phyloP scores from a whole-genome alignment of 1,140 invertebrate genomes.

The Heliconius himera region DNA sequence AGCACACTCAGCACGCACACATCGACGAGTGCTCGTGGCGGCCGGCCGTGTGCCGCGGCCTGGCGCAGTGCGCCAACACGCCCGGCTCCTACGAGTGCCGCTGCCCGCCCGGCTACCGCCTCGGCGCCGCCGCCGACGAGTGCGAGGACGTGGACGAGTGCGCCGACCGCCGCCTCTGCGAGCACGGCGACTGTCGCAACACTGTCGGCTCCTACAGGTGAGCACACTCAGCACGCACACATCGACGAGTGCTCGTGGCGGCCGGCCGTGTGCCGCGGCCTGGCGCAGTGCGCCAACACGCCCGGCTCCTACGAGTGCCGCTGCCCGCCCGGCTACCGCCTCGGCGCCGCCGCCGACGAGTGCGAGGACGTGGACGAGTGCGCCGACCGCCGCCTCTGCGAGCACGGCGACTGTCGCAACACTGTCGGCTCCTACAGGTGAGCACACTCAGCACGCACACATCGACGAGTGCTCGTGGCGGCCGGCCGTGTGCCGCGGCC shows the following conservation, averaged over 20 bases:
- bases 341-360: slow-evolving; percentile 82
- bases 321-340: slow-evolving; percentile 91
- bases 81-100: slow-evolving; percentile 87
- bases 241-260: slow-evolving; percentile 84
- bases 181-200: slow-evolving; percentile 90
- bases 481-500: slow-evolving; percentile 89
- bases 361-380: slow-evolving; percentile 92
- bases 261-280: slow-evolving; percentile 89
- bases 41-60: slow-evolving; percentile 89
- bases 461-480: slow-evolving; percentile 84
- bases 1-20: slow-evolving; percentile 45
- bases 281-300: slow-evolving; percentile 89
- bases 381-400: slow-evolving; percentile 86
- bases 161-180: slow-evolving; percentile 86
- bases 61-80: slow-evolving; percentile 89
- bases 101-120: slow-evolving; percentile 91
- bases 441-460: slow-evolving; percentile 45
- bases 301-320: slow-evolving; percentile 87
- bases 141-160: slow-evolving; percentile 92
- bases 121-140: slow-evolving; percentile 82
- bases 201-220: slow-evolving; percentile 87
- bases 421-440: slow-evolving; percentile 87
- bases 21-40: slow-evolving; percentile 84
- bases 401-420: slow-evolving; percentile 90
- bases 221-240: slow-evolving; percentile 45